These are phyloP conservation scores for Tinea pellionella DNA, from an alignment of 2,888 invertebrate species.

Conservation along the genomic window DNA sequence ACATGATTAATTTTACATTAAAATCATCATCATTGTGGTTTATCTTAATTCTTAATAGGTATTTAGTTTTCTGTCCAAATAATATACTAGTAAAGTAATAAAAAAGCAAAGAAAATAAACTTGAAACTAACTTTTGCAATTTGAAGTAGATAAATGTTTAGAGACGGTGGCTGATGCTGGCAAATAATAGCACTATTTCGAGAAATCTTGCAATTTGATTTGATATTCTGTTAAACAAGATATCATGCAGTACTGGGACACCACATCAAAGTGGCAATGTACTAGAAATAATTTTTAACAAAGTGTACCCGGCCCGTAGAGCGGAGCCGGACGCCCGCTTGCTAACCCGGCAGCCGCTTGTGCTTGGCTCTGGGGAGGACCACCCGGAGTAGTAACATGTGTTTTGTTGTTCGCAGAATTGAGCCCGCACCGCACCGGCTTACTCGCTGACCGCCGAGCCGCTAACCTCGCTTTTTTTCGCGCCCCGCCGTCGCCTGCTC, in stretches of 20 bases:
- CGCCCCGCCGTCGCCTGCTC: slow-evolving; percentile 61
- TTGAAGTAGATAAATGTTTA: no score
- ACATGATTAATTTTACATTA: no score
- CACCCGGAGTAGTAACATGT: slow-evolving; percentile 64
- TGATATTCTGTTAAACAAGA: neutral
- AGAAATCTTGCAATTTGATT: neutral
- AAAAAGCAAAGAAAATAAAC: no score
- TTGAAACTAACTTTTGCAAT: no score
- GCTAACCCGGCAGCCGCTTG: slow-evolving; percentile 68
- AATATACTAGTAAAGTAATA: no score
- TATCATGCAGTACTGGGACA: neutral
- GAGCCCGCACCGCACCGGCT: slow-evolving; percentile 68
- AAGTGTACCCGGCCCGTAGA: slow-evolving; percentile 27
- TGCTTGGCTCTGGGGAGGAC: slow-evolving; percentile 62
- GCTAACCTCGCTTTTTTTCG: slow-evolving; percentile 67
- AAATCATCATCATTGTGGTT: neutral
- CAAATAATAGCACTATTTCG: neutral
- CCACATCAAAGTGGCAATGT: neutral
- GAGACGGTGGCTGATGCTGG: neutral
- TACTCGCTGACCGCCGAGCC: slow-evolving; percentile 68
- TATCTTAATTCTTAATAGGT: no score
- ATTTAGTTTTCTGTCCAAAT: no score
- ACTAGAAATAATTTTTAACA: slow-evolving; percentile 13
- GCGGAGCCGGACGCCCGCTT: slow-evolving; percentile 42
- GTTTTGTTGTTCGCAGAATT: slow-evolving; percentile 71